phyloP scores from a whole-genome alignment of 2,888 invertebrate genomes.

The Cantharis flavilabris region DNA sequence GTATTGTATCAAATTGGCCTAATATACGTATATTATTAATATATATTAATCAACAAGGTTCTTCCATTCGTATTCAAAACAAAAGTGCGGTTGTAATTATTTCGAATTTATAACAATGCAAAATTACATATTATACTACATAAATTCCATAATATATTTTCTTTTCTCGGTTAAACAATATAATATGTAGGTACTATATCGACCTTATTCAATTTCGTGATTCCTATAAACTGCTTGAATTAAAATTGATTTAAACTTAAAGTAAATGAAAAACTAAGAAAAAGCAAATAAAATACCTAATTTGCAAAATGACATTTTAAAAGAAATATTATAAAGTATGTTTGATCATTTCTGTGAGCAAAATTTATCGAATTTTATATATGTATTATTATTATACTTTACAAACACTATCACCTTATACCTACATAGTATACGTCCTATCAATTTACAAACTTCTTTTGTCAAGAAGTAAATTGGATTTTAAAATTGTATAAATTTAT shows the following conservation, averaged over 20 bases:
- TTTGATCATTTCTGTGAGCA: not conserved
- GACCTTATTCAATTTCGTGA: no score
- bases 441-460: not conserved
- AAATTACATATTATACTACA: no score
- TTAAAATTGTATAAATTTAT: not conserved
- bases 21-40: not conserved
- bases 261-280: not conserved
- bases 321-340: not conserved
- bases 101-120: no score
- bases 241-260: no score
- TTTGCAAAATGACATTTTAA: not conserved
- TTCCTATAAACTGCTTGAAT: no score
- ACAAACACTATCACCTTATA: not conserved
- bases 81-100: no score
- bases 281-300: not conserved
- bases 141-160: no score
- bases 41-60: not conserved
- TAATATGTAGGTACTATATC: no score
- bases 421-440: not conserved
- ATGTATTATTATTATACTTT: no score
- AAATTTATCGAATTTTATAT: not conserved
- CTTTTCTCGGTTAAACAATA: no score
- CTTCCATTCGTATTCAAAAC: not conserved
- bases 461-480: not conserved
- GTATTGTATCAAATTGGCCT: not conserved